Base-by-base conservation (phyloP, 2,888 invertebrate genomes). In the Abscondita cerata region DNA sequence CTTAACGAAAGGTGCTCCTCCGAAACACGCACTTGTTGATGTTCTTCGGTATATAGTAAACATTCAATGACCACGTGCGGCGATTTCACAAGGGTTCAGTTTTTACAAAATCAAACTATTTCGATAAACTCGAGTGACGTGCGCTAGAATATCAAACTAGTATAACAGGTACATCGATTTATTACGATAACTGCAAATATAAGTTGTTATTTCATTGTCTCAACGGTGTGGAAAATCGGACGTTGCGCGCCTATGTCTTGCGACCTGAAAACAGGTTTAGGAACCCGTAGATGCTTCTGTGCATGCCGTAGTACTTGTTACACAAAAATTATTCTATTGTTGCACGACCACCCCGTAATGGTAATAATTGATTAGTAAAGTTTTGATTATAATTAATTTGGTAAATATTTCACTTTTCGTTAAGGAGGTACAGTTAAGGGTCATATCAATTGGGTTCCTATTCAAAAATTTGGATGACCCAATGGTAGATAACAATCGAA, bases 201-300 rank as follows among this genome's bases (percentile, higher is more conserved):
- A 16, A 4, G 41, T 41, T 41, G 18, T n/a, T 11, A 44, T 44
- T 44, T 44, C 11, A 44, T 19, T 16, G 16, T 18, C 44, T 44
- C 44, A 18, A 18, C n/a, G 44, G 44, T 44, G 44, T 44, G 18
- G 44, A 36, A 38, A 38, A 48, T 57, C 44, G 38, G 31, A 31
- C 48, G 41, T 50, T 33, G 66, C 59, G 58, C 66, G 68, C 65
- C 67, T 47, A 66, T 66, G 68, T 51, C 25, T 57, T 67, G 64
- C 61, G 48, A 65, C 62, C 64, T 64, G 59, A 65, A 69, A 71
- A 71, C 71, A 68, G 69, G 71, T 71, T 70, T 67, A 56, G 65
- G 57, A 44, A 52, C 61, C 59, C 18, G 44, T 44, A 44, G n/a
- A 18, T 44, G 19, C 18, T 8, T 44, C 18, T 44, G 18, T 15